These are phyloP conservation scores for Hyles euphorbiae DNA, from an alignment of 1,140 invertebrate species.

Conservation along the genomic window DNA sequence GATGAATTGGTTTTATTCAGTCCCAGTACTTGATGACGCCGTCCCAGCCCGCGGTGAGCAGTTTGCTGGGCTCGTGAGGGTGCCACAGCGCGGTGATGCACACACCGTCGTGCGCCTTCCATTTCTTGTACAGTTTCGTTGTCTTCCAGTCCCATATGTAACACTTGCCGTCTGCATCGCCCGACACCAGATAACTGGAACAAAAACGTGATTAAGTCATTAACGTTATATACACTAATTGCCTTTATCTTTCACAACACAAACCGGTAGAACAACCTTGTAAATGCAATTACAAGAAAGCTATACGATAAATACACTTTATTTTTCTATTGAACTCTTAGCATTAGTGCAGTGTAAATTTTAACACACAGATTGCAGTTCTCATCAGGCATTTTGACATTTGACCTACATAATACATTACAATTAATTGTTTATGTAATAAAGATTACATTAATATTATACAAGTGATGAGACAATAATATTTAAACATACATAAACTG, in stretches of 20 bases:
- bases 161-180: conserved; percentile 99
- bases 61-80: conserved; percentile 97
- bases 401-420: no score
- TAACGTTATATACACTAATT: background rate
- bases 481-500: no score
- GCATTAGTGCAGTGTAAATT: no score
- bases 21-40: conserved; percentile 99
- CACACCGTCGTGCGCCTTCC: conserved; percentile 99
- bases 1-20: conserved; percentile 73
- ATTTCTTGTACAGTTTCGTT: conserved; percentile 97
- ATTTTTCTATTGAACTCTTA: no score
- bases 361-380: no score
- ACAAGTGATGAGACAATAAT: no score
- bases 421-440: no score
- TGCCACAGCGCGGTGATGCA: conserved; percentile 98
- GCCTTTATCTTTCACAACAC: background rate
- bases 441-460: no score
- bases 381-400: no score
- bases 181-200: conserved; percentile 95
- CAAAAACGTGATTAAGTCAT: conserved; percentile 8
- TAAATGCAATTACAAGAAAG: background rate
- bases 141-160: conserved; percentile 99
- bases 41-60: conserved; percentile 98
- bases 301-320: background rate
- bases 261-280: no score